Evolutionary conservation across 2,797 vertebrate species (phyloP).

Genomic region (Malacoraja senta): DNA sequence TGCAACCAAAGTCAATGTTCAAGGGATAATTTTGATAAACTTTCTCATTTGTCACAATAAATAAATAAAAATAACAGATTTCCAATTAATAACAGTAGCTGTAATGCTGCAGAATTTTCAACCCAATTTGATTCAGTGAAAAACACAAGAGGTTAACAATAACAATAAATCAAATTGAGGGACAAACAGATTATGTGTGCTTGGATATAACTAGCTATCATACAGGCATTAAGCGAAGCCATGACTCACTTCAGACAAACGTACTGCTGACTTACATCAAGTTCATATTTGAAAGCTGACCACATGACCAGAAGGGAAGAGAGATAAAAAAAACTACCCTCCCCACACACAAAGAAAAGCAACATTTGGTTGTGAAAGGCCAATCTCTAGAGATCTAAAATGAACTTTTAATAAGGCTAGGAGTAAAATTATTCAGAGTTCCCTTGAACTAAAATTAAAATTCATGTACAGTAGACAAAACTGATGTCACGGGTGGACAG

Average conservation of each 20-base stretch:
- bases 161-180: not conserved
- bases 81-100: not conserved
- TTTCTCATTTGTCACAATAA: not conserved
- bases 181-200: not conserved
- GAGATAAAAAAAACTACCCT: too few species aligned
- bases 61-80: not conserved
- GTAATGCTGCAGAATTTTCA: not conserved
- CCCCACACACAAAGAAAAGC: too few species aligned
- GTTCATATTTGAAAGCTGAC: not conserved
- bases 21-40: not conserved
- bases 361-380: not conserved
- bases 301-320: not conserved
- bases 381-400: not conserved
- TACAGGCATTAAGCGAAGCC: not conserved
- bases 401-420: not conserved
- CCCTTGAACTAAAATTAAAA: not conserved
- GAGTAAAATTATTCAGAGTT: not conserved
- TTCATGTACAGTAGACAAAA: not conserved
- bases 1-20: not conserved
- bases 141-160: not conserved
- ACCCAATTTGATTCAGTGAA: not conserved
- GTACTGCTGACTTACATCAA: not conserved
- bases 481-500: too few species aligned
- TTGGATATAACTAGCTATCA: not conserved
- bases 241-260: not conserved